Evolutionary conservation across 2,888 invertebrate genomes (phyloP), one percentile per base, ranked within the genome.

Genomic region (Hofmannophila pseudospretella): DNA sequence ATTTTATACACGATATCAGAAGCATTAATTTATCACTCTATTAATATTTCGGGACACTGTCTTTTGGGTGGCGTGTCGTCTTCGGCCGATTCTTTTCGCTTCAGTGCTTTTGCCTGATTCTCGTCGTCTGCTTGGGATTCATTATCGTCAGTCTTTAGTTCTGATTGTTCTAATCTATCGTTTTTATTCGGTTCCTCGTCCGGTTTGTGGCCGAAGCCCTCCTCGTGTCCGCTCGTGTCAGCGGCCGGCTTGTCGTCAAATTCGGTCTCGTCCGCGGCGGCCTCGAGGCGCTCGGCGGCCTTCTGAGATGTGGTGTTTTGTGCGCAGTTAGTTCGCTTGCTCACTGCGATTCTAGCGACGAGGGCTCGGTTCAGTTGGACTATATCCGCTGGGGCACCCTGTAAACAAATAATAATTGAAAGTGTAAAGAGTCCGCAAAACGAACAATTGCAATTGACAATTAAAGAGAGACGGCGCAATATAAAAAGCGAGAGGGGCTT

Each of bases 341-440:
- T 72, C 14, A 67, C 59, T 1, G 75, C 63, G 19, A 85, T 68
- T 13, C 85, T 77, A 4, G 71, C 47, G 20, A 59, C 58, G 8
- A 86, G 57, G 7, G 80, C 79, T 42, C 72, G 59, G 56, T 76
- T 59, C 29, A 86, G 54, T 36, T 79, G 80, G 7, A 62, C 54
- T 38, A 86, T 84, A 44, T 86, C 86, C 4, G 48, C 57, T 1
- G 84, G 82, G 0, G 80, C 73, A 7, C 82, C 86, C 86, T 86
- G 65, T 0, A 63, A 70, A 11, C 32, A 12, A 32, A 9, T 41
- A 5, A 16, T n/a, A n/a, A n/a, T n/a, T n/a, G n/a, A n/a, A n/a
- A n/a, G n/a, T n/a, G n/a, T n/a, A n/a, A n/a, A n/a, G n/a, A n/a
- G n/a, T n/a, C n/a, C n/a, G n/a, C n/a, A n/a, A n/a, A n/a, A n/a